These are phyloP conservation scores for Sebastolobus alascanus DNA, from an alignment of 2,797 vertebrate genomes.

Conservation along the genomic window DNA sequence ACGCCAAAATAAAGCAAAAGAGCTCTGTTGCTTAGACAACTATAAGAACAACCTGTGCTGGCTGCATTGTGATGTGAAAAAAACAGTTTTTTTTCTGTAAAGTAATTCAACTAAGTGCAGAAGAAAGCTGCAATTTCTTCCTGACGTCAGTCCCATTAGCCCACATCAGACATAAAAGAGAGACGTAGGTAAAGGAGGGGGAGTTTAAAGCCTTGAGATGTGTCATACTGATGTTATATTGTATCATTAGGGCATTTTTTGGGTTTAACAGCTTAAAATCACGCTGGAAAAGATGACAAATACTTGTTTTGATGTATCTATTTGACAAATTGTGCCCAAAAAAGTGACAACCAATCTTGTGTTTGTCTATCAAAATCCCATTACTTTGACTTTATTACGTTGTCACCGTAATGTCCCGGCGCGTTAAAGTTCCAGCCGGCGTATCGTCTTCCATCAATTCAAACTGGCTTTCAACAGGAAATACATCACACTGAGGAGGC, in stretches of 20 bases:
- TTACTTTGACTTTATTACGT: conserved; percentile 15
- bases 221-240: not conserved
- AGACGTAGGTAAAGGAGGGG: not conserved
- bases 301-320: conserved; percentile 4
- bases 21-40: conserved; percentile 22
- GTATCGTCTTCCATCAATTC: not conserved
- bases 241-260: not conserved
- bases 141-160: conserved; percentile 11
- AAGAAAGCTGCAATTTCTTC: conserved; percentile 48
- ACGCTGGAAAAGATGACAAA: conserved; percentile 1
- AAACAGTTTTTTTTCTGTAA: conserved; percentile 8
- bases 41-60: not conserved
- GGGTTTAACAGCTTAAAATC: conserved; percentile 5
- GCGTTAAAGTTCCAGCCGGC: not conserved
- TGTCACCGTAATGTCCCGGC: not conserved
- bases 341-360: not conserved
- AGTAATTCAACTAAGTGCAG: conserved; percentile 34
- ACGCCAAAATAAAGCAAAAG: conserved; percentile 40
- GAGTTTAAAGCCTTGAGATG: not conserved
- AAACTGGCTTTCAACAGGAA: conserved; percentile 3
- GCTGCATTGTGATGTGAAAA: conserved; percentile 3
- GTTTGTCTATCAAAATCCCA: conserved; percentile 21
- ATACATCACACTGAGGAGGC: not conserved
- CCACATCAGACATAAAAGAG: conserved; percentile 24
- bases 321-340: conserved; percentile 15